Percentiles rank a stretch among this genome's conserved stretches.
These are phyloP conservation scores for Ageneiosus marmoratus DNA, from an alignment of 2,113 vertebrate species.

Conservation along the genomic window DNA sequence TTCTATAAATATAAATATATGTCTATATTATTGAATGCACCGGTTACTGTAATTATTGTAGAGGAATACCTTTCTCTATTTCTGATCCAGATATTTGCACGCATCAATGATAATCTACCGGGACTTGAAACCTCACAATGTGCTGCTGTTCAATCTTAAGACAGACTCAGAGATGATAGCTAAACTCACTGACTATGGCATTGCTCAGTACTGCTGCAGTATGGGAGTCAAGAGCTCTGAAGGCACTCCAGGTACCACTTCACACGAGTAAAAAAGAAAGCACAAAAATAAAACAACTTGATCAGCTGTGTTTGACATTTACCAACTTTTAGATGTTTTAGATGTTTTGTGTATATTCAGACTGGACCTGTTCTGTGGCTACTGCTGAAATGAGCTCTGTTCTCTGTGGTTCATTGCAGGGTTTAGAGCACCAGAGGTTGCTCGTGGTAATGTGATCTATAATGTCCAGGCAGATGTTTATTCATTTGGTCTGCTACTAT, in stretches of 20 bases:
- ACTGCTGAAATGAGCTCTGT: not conserved
- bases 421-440: constrained; percentile 94
- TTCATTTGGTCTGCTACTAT: constrained; percentile 93
- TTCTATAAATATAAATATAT: too few species aligned
- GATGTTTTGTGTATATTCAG: not conserved
- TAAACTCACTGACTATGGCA: constrained; percentile 96
- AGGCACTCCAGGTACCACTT: constrained; percentile 86
- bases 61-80: not conserved
- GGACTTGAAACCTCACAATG: constrained; percentile 95
- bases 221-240: constrained; percentile 95
- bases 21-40: not conserved
- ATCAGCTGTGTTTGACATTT: not conserved
- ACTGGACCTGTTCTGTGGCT: not conserved
- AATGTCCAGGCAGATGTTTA: constrained; percentile 95
- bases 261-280: not conserved
- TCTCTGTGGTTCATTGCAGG: constrained; percentile 71
- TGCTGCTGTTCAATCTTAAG: constrained; percentile 92
- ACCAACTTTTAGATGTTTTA: not conserved
- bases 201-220: constrained; percentile 94
- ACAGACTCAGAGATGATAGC: constrained; percentile 88
- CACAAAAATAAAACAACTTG: not conserved
- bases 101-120: constrained; percentile 96
- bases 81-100: constrained; percentile 84
- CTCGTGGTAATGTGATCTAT: constrained; percentile 92
- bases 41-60: not conserved